phyloP scores from a whole-genome alignment of 2,888 invertebrate genomes.

The Leuctra nigra region DNA sequence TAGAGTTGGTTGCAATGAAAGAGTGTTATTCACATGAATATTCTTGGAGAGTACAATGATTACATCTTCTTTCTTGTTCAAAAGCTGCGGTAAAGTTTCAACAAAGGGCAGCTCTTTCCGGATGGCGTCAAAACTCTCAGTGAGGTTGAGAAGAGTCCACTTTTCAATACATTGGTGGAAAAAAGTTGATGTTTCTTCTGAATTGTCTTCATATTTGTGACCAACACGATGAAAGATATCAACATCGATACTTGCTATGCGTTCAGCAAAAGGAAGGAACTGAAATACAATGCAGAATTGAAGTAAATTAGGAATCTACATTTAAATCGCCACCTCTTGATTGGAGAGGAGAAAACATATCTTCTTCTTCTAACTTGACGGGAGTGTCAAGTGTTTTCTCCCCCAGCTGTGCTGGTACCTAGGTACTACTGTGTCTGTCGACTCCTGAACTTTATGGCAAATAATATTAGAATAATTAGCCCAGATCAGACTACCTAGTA shows the following conservation, averaged over 20 bases:
- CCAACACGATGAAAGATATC: slow-evolving; percentile 80
- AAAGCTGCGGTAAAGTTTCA: slow-evolving; percentile 71
- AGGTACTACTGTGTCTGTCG: too few relatives aligned
- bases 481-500: too few relatives aligned
- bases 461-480: too few relatives aligned
- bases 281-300: slow-evolving; percentile 48
- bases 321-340: not conserved
- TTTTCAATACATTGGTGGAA: slow-evolving; percentile 78
- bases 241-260: slow-evolving; percentile 78
- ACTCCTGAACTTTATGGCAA: too few relatives aligned
- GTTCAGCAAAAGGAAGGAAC: slow-evolving; percentile 84
- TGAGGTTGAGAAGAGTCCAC: slow-evolving; percentile 84
- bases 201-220: slow-evolving; percentile 62
- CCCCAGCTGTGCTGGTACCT: too few relatives aligned
- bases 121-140: slow-evolving; percentile 72
- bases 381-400: too few relatives aligned
- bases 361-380: too few relatives aligned
- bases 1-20: slow-evolving; percentile 73
- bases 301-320: too few relatives aligned
- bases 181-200: slow-evolving; percentile 61
- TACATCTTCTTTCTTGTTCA: slow-evolving; percentile 73
- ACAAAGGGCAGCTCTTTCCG: slow-evolving; percentile 66
- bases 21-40: slow-evolving; percentile 60
- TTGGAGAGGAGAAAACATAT: not conserved
- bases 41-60: slow-evolving; percentile 65